Evolutionary conservation across 2,888 invertebrate genomes (phyloP).

Genomic region (Cataglyphis livida): DNA sequence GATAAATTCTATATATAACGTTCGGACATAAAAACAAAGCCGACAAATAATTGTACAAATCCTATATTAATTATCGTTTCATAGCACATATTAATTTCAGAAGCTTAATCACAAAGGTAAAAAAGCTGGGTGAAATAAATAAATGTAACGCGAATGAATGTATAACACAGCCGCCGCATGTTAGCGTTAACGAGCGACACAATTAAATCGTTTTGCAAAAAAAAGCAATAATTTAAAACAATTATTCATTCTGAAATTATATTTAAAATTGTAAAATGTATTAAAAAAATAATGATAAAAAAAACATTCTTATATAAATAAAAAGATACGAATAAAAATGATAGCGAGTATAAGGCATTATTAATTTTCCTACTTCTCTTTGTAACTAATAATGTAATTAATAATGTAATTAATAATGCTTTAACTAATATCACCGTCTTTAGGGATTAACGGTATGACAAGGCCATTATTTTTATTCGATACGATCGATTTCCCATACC

Average conservation of each 20-base stretch:
- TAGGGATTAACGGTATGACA: background rate
- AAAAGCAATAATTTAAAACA: slow-evolving; percentile 11
- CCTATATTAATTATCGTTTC: slow-evolving; percentile 31
- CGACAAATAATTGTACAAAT: slow-evolving; percentile 24
- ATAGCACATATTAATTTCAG: slow-evolving; percentile 21
- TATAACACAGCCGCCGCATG: too few species aligned
- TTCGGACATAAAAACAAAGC: slow-evolving; percentile 19
- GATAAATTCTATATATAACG: slow-evolving; percentile 27
- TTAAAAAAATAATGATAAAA: background rate
- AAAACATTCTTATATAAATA: background rate
- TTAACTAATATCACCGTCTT: background rate
- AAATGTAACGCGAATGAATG: slow-evolving; percentile 36
- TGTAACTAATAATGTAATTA: background rate
- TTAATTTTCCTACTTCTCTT: background rate
- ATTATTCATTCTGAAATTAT: background rate
- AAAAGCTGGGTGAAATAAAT: slow-evolving; percentile 30
- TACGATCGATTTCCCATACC: background rate
- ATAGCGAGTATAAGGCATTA: background rate
- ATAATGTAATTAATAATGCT: background rate
- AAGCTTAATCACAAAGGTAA: slow-evolving; percentile 23
- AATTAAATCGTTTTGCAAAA: slow-evolving; percentile 33
- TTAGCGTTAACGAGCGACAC: slow-evolving; percentile 14
- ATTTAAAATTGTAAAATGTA: background rate
- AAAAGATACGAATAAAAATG: background rate
- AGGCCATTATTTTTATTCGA: background rate